phyloP scores from a whole-genome alignment of 2,113 vertebrate species.

The Rhinoderma darwinii region DNA sequence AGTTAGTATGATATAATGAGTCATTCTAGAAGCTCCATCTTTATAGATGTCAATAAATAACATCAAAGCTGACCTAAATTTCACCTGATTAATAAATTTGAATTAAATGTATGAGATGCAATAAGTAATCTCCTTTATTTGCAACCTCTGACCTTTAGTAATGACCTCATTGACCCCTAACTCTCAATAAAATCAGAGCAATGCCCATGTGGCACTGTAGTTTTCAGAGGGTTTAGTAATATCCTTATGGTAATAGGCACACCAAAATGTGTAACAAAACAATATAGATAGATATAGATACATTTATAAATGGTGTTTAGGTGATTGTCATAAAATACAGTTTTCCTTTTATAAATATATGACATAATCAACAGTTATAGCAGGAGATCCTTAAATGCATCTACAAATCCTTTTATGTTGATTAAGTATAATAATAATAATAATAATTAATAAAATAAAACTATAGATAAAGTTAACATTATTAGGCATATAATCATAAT shows the following conservation, averaged over 20 bases:
- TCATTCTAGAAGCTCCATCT: background rate
- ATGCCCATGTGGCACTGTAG: background rate
- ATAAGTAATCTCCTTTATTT: constrained; percentile 46
- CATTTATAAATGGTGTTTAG: background rate
- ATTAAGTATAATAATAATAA: no score
- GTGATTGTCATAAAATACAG: background rate
- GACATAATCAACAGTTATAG: no score
- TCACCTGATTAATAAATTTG: constrained; percentile 25
- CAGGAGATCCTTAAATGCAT: no score
- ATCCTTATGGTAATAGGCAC: background rate
- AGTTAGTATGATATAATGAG: constrained; percentile 12
- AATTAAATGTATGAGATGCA: constrained; percentile 49
- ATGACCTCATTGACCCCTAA: constrained; percentile 34
- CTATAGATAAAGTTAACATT: no score
- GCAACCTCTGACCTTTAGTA: constrained; percentile 50
- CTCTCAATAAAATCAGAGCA: constrained; percentile 27
- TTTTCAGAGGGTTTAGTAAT: background rate
- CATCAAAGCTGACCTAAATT: constrained; percentile 25
- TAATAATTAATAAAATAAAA: no score
- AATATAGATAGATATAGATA: background rate
- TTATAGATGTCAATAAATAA: constrained; percentile 3
- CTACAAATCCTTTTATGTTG: no score
- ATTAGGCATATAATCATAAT: no score
- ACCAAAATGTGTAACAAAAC: background rate
- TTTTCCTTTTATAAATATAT: background rate